Evolutionary conservation across 2,797 vertebrate species (phyloP).

Genomic region (Anguilla megastoma): DNA sequence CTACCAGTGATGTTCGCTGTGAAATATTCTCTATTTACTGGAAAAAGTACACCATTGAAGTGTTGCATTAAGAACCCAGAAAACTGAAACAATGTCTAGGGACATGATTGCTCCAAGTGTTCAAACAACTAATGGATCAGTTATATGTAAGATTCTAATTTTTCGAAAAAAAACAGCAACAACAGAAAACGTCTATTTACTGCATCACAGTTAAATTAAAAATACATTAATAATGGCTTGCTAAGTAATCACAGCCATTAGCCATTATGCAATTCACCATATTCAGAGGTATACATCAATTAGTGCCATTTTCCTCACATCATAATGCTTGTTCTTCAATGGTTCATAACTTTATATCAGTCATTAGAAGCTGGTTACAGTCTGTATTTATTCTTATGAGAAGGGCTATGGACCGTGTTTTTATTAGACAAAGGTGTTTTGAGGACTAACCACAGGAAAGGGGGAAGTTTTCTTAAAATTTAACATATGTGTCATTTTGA

Average conservation of each 20-base stretch:
- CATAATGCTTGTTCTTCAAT: background rate
- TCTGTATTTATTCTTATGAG: too few species aligned
- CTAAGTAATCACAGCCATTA: background rate
- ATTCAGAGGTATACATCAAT: background rate
- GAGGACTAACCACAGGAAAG: too few species aligned
- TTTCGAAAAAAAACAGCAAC: background rate
- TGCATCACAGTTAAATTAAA: background rate
- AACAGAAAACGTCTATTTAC: background rate
- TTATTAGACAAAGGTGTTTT: too few species aligned
- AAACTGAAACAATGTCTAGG: background rate
- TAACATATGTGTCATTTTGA: too few species aligned
- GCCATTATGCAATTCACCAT: too few species aligned
- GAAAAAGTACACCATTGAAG: background rate
- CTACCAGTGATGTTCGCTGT: background rate
- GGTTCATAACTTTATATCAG: background rate
- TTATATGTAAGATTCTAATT: background rate
- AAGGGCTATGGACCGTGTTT: too few species aligned
- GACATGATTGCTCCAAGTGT: background rate
- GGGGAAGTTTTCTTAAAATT: too few species aligned
- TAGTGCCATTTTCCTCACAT: background rate
- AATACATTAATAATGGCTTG: background rate
- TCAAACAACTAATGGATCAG: background rate
- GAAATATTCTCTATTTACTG: background rate
- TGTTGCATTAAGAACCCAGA: background rate
- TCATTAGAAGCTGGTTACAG: too few species aligned